Conservation (phyloP, 2,888 invertebrate genomes). For the Alentia gelatinosa region DNA sequence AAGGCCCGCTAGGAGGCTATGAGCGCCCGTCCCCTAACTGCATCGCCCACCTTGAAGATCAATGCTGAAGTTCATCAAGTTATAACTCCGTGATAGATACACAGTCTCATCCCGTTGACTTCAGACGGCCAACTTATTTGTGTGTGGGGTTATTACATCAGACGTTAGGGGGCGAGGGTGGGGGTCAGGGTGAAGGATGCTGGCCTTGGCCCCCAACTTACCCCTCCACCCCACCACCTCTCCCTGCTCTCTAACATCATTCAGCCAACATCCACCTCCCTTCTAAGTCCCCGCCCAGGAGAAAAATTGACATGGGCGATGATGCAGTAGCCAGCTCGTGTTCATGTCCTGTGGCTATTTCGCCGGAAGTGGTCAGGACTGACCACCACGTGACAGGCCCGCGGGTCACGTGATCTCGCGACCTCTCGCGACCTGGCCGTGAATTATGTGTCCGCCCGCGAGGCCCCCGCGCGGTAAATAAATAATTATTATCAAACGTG, state of each 20-base stretch:
- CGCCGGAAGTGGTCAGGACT: constrained; percentile 50
- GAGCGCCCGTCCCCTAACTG: background rate
- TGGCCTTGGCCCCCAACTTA: background rate
- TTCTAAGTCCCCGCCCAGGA: background rate
- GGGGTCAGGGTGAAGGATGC: background rate
- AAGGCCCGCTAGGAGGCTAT: background rate
- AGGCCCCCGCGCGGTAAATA: constrained; percentile 13
- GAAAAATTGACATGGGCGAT: background rate
- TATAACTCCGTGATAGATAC: background rate
- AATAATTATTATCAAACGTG: constrained; percentile 50
- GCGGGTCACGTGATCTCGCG: background rate
- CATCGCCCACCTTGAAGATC: background rate
- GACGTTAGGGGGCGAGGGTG: background rate
- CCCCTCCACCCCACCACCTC: too few relatives aligned
- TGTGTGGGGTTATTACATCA: background rate
- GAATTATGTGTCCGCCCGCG: constrained; percentile 44
- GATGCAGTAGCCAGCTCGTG: constrained; percentile 27
- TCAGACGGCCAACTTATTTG: background rate
- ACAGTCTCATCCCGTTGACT: background rate
- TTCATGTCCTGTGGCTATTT: constrained; percentile 42
- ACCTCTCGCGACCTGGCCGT: background rate
- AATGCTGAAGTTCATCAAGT: constrained; percentile 3
- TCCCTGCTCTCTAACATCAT: background rate
- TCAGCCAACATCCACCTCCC: background rate
- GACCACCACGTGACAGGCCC: constrained; percentile 41